phyloP scores from a whole-genome alignment of 2,797 vertebrate species.

The Typhlichthys subterraneus region DNA sequence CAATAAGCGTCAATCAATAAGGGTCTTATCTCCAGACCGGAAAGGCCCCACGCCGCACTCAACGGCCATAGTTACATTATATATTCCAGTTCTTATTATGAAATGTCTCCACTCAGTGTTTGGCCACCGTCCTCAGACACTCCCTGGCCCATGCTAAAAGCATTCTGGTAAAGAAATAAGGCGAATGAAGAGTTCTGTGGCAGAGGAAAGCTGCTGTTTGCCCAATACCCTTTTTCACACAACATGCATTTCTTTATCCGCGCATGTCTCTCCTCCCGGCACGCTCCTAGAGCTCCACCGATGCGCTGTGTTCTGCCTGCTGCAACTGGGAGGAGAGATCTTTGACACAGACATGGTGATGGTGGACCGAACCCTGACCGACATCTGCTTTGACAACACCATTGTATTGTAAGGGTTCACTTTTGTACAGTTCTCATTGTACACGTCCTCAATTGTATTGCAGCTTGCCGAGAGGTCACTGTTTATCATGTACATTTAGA shows the following conservation, averaged over 20 bases:
- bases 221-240: background rate
- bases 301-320: slow-evolving; percentile 92
- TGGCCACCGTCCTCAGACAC: slow-evolving; percentile 3
- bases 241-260: background rate
- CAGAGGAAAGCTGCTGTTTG: slow-evolving; percentile 19
- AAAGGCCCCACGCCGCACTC: too few relatives aligned
- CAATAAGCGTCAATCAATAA: too few relatives aligned
- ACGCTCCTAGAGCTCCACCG: slow-evolving; percentile 84
- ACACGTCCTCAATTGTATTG: too few relatives aligned
- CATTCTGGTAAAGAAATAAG: background rate
- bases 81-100: slow-evolving; percentile 9
- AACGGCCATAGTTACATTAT: too few relatives aligned
- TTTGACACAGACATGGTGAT: slow-evolving; percentile 94
- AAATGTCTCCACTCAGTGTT: background rate
- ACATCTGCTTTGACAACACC: slow-evolving; percentile 92
- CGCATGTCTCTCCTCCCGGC: background rate
- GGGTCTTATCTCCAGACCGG: too few relatives aligned
- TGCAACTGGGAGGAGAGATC: slow-evolving; percentile 90
- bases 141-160: background rate
- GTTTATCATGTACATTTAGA: too few relatives aligned
- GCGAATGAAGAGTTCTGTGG: slow-evolving; percentile 6
- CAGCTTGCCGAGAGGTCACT: too few relatives aligned
- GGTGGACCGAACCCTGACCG: slow-evolving; percentile 91
- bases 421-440: too few relatives aligned
- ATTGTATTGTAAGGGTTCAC: slow-evolving; percentile 86